phyloP scores from a whole-genome alignment of 2,797 vertebrate species.

The Lithobates sylvaticus region DNA sequence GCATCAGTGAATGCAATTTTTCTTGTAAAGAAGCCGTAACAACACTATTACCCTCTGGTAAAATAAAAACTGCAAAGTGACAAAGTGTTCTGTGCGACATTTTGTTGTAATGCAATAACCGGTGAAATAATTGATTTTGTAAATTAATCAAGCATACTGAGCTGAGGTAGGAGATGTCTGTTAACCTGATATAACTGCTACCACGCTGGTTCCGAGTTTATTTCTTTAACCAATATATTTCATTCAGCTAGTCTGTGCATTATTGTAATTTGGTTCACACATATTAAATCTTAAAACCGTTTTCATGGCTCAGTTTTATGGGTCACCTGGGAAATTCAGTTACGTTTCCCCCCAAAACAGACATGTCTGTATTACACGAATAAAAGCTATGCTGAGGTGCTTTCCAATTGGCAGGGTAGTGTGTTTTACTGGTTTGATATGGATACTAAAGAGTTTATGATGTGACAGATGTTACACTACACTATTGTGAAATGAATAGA shows the following conservation, averaged over 20 bases:
- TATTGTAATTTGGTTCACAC: conserved; percentile 68
- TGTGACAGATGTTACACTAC: conserved; percentile 98
- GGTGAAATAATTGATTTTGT: conserved; percentile 73
- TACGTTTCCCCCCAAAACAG: conserved; percentile 75
- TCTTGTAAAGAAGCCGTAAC: conserved; percentile 62
- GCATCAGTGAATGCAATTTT: conserved; percentile 67
- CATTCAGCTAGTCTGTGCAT: conserved; percentile 66
- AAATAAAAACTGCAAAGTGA: conserved; percentile 73
- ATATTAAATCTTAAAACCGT: conserved; percentile 67
- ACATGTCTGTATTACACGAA: conserved; percentile 80
- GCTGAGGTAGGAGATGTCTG: conserved; percentile 66
- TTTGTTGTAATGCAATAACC: conserved; percentile 70
- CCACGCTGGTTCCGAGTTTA: conserved; percentile 71
- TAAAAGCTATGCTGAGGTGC: conserved; percentile 77
- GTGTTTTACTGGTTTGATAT: conserved; percentile 87
- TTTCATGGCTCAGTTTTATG: conserved; percentile 73
- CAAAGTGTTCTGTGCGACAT: conserved; percentile 70
- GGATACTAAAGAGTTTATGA: conserved; percentile 90
- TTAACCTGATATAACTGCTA: conserved; percentile 71
- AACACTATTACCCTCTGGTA: conserved; percentile 68
- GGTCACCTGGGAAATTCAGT: conserved; percentile 77
- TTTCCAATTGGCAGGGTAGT: conserved; percentile 83
- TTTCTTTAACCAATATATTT: conserved; percentile 73
- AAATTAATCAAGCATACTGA: conserved; percentile 71
- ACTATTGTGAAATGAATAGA: conserved; percentile 99